Evolutionary conservation across 2,113 vertebrate species (phyloP), one percentile per base, ranked within the genome.

Genomic region (Ochotona curzoniae): DNA sequence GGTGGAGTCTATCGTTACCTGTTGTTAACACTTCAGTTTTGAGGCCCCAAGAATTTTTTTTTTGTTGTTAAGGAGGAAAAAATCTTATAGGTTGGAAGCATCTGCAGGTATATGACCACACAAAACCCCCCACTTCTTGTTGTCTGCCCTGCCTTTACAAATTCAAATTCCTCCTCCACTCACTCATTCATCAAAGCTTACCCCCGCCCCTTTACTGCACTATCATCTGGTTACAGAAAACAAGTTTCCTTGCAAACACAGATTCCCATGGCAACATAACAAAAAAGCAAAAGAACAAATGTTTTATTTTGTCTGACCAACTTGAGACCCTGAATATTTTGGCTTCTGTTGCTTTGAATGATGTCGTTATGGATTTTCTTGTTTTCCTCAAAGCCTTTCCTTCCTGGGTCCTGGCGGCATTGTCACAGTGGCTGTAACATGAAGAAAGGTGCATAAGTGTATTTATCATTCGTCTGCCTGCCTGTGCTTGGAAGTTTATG

Each of bases 181-280:
- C 70, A 51, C 74, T 71, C 57, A 66, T 70, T 71, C 57, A 66
- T 70, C 66, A 78, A 30, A 57, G 14, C 66, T 61, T 21, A 47
- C 64, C 44, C 2, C 83, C 63, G 47, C 64, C 38, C 2, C 82
- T 67, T 80, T 14, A 74, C 95, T 93, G 44, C 81, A 94, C 35
- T 95, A 10, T 93, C 83, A 60, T 92, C 91, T 74, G 61, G 76
- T 76, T 95, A 81, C 60, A 96, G 89, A 94, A 94, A 95, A 84
- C 84, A 79, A 91, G 83, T 94, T 91, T 96, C 89, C 85, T 82
- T 91, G 54, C 84, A 95, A 95, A 95, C 83, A 95, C 74, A 94
- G 92, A 96, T 97, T 96, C 82, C 96, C 94, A 95, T 96, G 95
- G 94, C 83, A 96, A 97, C 96, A 88, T 90, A 96, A 94, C 96